phyloP scores from a whole-genome alignment of 2,888 invertebrate genomes.

The Mythimna impura region DNA sequence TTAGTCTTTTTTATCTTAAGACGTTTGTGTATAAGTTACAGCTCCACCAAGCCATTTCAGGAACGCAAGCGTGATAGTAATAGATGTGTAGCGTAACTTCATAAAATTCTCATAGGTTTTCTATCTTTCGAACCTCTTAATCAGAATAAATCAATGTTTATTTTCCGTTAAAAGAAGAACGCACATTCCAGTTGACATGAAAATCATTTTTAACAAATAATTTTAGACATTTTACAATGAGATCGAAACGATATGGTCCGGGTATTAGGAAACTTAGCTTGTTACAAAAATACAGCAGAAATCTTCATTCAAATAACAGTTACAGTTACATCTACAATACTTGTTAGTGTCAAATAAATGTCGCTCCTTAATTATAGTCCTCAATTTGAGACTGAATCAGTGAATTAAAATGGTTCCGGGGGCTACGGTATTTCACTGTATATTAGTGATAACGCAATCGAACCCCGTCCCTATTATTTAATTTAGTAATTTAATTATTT shows the following conservation, averaged over 20 bases:
- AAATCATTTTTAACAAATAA: not conserved
- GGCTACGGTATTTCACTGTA: not conserved
- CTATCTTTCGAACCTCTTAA: not conserved
- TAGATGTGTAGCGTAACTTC: no score
- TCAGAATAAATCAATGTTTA: not conserved
- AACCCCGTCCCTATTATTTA: not conserved
- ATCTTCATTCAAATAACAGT: not conserved
- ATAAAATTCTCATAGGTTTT: not conserved
- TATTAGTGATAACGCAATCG: not conserved
- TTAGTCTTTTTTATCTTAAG: not conserved
- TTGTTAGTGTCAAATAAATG: slow-evolving; percentile 23
- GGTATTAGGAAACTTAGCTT: not conserved
- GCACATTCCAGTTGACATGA: not conserved
- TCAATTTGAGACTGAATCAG: not conserved
- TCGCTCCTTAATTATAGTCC: slow-evolving; percentile 14
- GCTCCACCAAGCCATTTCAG: not conserved
- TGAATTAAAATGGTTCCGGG: slow-evolving; percentile 4
- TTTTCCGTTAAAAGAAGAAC: not conserved
- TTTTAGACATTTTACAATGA: not conserved
- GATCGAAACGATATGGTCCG: not conserved
- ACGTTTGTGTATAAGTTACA: not conserved
- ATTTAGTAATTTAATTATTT: not conserved
- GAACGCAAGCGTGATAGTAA: no score
- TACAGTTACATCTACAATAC: not conserved
- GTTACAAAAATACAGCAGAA: not conserved